phyloP scores from a whole-genome alignment of 2,888 invertebrate species.

The Amiota communis region DNA sequence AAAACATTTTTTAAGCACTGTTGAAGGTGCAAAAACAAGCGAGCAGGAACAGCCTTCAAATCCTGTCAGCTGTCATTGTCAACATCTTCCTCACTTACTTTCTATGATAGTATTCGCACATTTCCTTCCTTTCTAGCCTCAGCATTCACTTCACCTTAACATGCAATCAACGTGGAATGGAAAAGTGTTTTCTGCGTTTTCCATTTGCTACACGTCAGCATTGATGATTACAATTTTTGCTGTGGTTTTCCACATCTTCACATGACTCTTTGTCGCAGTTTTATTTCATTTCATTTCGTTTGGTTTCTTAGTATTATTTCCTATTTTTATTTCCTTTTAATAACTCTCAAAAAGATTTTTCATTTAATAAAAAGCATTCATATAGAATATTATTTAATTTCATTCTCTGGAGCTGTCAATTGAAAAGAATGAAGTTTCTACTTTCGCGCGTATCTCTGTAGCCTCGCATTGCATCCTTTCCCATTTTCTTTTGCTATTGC shows the following conservation, averaged over 20 bases:
- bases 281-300: background rate
- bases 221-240: conserved; percentile 4
- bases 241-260: background rate
- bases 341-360: background rate
- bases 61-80: too few species aligned
- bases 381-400: conserved; percentile 6
- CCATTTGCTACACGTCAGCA: background rate
- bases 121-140: background rate
- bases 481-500: conserved; percentile 8
- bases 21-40: background rate
- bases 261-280: background rate
- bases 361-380: conserved; percentile 19
- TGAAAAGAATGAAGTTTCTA: conserved; percentile 15
- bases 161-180: background rate
- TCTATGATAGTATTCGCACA: background rate
- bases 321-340: too few species aligned
- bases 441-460: conserved; percentile 3
- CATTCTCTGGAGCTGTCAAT: conserved; percentile 16
- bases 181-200: background rate
- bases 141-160: background rate
- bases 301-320: background rate
- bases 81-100: background rate
- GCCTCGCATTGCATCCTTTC: conserved; percentile 2
- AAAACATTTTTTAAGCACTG: conserved; percentile 20
- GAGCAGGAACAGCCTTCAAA: background rate